A percentile compares a stretch with the other conserved stretches of the same genome.
phyloP scores from a whole-genome alignment of 2,888 invertebrate genomes.

The Agrilus cyanescens region DNA sequence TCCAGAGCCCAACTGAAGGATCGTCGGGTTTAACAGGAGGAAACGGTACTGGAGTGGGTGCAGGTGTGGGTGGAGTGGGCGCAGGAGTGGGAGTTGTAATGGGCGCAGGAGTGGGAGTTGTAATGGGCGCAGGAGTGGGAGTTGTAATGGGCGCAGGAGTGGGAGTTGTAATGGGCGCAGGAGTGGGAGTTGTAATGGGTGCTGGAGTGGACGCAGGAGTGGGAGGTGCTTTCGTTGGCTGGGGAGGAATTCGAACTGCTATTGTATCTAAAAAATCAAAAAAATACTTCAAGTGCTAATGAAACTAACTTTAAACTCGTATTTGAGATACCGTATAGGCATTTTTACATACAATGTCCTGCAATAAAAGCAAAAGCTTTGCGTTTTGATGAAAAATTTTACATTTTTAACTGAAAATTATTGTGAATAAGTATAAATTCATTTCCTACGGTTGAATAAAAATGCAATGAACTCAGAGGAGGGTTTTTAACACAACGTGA shows the following conservation, averaged over 20 bases:
- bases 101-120: conserved; percentile 32
- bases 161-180: conserved; percentile 15
- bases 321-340: too few relatives aligned
- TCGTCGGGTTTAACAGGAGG: conserved; percentile 22
- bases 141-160: conserved; percentile 20
- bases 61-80: conserved; percentile 23
- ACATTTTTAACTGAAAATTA: too few relatives aligned
- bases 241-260: conserved; percentile 26
- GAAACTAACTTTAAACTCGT: too few relatives aligned
- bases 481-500: too few relatives aligned
- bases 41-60: conserved; percentile 23
- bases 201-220: conserved; percentile 20
- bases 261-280: too few relatives aligned
- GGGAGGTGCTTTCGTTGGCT: conserved; percentile 22
- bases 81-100: conserved; percentile 23
- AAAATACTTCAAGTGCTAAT: too few relatives aligned
- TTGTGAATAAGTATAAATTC: too few relatives aligned
- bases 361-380: too few relatives aligned
- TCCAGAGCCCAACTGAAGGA: conserved; percentile 40
- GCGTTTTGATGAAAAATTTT: too few relatives aligned
- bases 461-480: too few relatives aligned
- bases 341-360: too few relatives aligned
- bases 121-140: conserved; percentile 20
- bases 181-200: conserved; percentile 12
- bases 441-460: too few relatives aligned